Evolutionary conservation across 2,113 vertebrate species (phyloP), one percentile per base, ranked within the genome.

Genomic region (Nanorana parkeri): DNA sequence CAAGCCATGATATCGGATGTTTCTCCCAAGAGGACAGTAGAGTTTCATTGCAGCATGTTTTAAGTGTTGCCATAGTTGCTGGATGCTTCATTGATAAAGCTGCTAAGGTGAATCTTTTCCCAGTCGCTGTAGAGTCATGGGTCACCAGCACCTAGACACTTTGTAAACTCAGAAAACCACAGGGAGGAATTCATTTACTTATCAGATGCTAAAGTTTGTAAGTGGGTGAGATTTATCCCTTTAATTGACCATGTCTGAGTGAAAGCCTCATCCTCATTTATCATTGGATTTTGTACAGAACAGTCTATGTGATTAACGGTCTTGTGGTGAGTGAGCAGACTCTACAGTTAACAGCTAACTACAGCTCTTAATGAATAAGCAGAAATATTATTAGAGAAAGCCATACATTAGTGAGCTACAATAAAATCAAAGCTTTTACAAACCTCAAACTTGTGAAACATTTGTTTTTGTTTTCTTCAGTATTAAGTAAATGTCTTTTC

Each of bases 341-440:
- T 15, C 19, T 60, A 19, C 36, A 28, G 84, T 85, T 76, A 64
- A 17, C 66, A 88, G 66, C 85, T 87, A 72, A 80, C 68, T 1
- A 63, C 52, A 84, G 84, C 83, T 81, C 86, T 81, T 84, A 85
- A 88, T 84, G 17, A 88, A 77, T 64, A 11, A 81, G 84, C 80
- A 85, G 81, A 78, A 28, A 85, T 81, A 81, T 20, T 47, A 74
- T 80, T 85, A 84, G 84, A 84, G 87, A 84, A 85, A 76, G 78
- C 65, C 4, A 81, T 73, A 80, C 81, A 84, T 86, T 72, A 17
- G 78, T 68, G 60, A 85, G 86, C 36, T 17, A 32, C n/a, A 63
- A 83, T 84, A 84, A 87, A 88, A 64, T 86, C 86, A 78, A 81
- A 80, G 87, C 87, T 85, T 78, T 83, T 84, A 86, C 55, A 85